Evolutionary conservation across 2,113 vertebrate species (phyloP).

Genomic region (Leiothrix lutea): DNA sequence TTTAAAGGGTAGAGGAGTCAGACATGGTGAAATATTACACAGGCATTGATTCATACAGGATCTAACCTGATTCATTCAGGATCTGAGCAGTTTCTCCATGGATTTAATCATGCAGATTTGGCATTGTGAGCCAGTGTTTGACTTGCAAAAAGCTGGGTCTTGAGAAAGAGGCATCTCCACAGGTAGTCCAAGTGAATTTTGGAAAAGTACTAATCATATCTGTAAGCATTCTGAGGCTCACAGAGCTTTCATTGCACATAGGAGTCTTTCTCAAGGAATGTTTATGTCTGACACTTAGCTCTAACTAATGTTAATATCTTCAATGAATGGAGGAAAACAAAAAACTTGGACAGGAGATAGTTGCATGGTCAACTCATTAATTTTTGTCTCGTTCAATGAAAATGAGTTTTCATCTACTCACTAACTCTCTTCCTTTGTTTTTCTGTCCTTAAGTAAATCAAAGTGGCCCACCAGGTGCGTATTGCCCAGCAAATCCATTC

Average conservation of each 20-base stretch:
- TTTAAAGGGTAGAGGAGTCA: not conserved
- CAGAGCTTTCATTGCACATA: not conserved
- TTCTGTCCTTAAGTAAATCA: slow-evolving; percentile 62
- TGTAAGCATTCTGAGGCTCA: not conserved
- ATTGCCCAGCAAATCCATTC: slow-evolving; percentile 1
- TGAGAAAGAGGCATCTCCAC: not conserved
- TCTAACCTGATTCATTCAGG: not conserved
- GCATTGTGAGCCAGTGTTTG: not conserved
- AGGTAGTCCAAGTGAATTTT: not conserved
- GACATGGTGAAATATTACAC: not conserved
- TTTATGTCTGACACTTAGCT: not conserved
- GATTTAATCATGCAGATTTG: not conserved
- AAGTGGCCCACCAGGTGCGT: slow-evolving; percentile 56
- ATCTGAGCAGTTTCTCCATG: not conserved
- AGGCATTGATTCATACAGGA: not conserved
- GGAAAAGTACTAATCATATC: not conserved
- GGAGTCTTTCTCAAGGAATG: not conserved
- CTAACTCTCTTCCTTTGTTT: slow-evolving; percentile 62
- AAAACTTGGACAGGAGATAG: not conserved
- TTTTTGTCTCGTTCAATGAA: slow-evolving; percentile 12
- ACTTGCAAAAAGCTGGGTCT: not conserved
- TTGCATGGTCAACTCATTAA: slow-evolving; percentile 24
- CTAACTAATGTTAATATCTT: not conserved
- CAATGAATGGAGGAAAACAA: not conserved
- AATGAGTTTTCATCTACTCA: slow-evolving; percentile 32